phyloP scores from a whole-genome alignment of 1,140 invertebrate species.

The Ceratosolen solmsi region DNA sequence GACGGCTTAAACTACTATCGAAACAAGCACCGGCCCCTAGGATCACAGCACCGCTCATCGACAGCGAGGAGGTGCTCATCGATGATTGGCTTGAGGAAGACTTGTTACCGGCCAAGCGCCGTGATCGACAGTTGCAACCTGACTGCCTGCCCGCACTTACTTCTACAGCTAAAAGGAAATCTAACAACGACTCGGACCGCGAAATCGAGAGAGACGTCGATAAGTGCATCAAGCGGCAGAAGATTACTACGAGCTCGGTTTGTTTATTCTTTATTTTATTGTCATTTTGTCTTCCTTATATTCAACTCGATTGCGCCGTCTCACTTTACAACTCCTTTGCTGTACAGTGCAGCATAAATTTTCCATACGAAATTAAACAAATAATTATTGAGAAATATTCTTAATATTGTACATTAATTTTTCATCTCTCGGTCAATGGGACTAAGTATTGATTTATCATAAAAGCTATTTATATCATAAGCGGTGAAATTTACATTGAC shows the following conservation, averaged over 20 bases:
- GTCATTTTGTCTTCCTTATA: not conserved
- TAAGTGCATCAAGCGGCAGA: constrained; percentile 51
- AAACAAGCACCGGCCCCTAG: not conserved
- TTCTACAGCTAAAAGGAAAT: constrained; percentile 22
- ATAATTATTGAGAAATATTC: too few species aligned
- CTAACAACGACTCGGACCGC: constrained; percentile 18
- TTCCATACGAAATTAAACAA: too few species aligned
- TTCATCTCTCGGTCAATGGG: too few species aligned
- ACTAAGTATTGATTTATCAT: too few species aligned
- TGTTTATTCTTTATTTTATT: not conserved
- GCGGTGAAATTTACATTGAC: too few species aligned
- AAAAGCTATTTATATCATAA: too few species aligned
- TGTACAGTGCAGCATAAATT: too few species aligned
- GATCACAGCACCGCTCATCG: constrained; percentile 63
- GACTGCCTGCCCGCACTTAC: not conserved
- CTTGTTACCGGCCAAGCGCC: constrained; percentile 51
- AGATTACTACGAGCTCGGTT: not conserved
- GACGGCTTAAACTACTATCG: not conserved
- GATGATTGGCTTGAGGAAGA: constrained; percentile 72
- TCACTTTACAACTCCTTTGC: not conserved
- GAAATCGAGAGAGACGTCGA: constrained; percentile 26
- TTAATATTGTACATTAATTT: too few species aligned
- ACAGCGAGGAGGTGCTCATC: constrained; percentile 65
- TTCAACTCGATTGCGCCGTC: not conserved
- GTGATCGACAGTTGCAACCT: not conserved